Base-by-base conservation (phyloP, 2,888 invertebrate species). In the Diarsia mendica region DNA sequence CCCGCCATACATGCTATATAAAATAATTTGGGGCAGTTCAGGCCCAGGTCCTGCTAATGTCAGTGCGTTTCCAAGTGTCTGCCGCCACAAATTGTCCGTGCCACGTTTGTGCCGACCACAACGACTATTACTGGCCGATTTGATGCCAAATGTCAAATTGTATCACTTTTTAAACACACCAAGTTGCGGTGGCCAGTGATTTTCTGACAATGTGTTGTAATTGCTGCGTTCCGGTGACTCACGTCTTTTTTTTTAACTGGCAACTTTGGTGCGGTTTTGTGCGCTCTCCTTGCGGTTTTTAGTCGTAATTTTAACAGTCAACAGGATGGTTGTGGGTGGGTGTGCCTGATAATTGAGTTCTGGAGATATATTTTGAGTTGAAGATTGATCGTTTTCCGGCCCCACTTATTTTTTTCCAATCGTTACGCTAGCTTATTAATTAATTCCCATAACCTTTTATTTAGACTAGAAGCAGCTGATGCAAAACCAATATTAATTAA, bases 181-280 rank as follows among this genome's bases (percentile, higher is more conserved):
- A 82, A 84, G 67, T 79, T 87, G 87, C 67, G 87, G 87, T 89
- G 76, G 11, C 33, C 70, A 69, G 81, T 87, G 89, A 87, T 87
- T 87, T 77, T 69, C 76, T 83, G 85, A 94, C 95, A 95, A 95
- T 95, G 91, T 95, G 95, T 90, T 94, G 90, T 95, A 89, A 89
- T 89, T 87, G 88, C 68, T 10, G 20, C 82, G 79, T 89, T 89
- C 89, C 88, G 85, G 86, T 72, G 80, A 80, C 66, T 72, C 79
- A 77, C 65, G 67, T 39, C 72, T 83, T 82, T 79, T 82, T 86
- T 75, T 75, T 44, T 3, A 60, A 70, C 83, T 83, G 68, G 69
- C 86, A 74, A 79, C 84, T 33, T 60, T 48, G 60, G 67, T 79
- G 83, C 80, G 86, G 84, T 83, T 79, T 53, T 53, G 69, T 84